Base-by-base conservation (phyloP, 2,797 vertebrate species). In the Distichodus sexfasciatus region DNA sequence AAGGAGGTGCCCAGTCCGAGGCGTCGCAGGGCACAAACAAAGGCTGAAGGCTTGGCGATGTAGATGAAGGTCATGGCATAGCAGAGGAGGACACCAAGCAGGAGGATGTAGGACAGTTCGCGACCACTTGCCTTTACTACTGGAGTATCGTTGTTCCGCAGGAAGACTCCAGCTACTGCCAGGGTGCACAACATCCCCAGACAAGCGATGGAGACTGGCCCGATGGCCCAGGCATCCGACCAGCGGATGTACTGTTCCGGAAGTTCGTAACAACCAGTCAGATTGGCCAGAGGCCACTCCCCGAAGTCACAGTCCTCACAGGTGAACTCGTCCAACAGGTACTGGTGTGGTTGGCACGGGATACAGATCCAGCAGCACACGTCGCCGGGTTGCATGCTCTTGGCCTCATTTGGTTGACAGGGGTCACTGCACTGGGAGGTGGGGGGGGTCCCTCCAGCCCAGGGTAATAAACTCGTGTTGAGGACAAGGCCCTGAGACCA, bases 351-450 rank as follows among this genome's bases (percentile, higher is more conserved):
- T 79, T 99, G 97, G 82, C 97, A 99, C 1, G 95, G 92, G 48
- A 97, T 98, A 79, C 97, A 99, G 83, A 99, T 94, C 97, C 97
- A 99, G 86, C 97, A 99, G 87, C 97, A 99, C 17, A 97, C 95
- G 6, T 99, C 97, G 0, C 97, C 97, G 0, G 97, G 97, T 83
- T 99, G 97, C 92, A 97, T 94, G 46, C 96, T 99, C 85, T 99
- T 99, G 71, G 97, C 92, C 84, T 99, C 97, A 0, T 98, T 96
- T 84, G 94, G 95, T 81, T 91, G 93, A 84, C 97, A 99, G 66
- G 97, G 97, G 80, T 98, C 97, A 0, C 96, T 98, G 78, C 97
- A 99, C 86, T 98, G 95, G 15, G 97, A 99, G 40, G 95, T 92
- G 0, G 96, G 96, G 0, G 87, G 79, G 1, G 80, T 83, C 5